Conservation (phyloP, 2,888 invertebrate genomes). For the Syritta pipiens region DNA sequence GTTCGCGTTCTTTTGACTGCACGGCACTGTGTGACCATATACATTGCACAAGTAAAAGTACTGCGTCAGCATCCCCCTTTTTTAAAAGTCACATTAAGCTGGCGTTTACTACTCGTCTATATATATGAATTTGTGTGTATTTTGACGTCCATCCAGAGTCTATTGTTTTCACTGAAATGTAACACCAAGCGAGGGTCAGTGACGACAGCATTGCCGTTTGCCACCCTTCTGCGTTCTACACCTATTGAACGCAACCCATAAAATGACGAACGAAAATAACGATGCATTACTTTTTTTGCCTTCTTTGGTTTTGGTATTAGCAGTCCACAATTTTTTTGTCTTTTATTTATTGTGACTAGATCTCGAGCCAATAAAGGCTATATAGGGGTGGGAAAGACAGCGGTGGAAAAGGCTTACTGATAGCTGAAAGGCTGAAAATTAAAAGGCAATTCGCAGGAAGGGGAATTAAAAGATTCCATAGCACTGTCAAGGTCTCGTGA, state of each 20-base stretch:
- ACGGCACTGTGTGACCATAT: conserved; percentile 5
- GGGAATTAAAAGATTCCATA: too few species aligned
- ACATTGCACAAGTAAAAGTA: conserved; percentile 46
- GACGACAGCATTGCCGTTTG: conserved; percentile 36
- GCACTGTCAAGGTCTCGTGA: too few species aligned
- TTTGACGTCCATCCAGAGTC: conserved; percentile 39
- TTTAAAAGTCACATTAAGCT: conserved; percentile 50
- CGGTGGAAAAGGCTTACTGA: too few species aligned
- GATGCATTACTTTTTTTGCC: conserved; percentile 19
- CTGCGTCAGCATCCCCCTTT: conserved; percentile 60
- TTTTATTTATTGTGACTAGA: neutral
- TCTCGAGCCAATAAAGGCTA: too few species aligned
- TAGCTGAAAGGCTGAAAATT: too few species aligned
- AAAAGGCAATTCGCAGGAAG: too few species aligned
- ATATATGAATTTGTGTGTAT: too few species aligned
- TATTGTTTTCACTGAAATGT: conserved; percentile 68
- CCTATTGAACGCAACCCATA: conserved; percentile 39
- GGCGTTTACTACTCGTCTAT: conserved; percentile 48
- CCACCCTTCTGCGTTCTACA: conserved; percentile 47
- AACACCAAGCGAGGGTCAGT: conserved; percentile 66
- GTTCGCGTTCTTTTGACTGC: conserved; percentile 52
- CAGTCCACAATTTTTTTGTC: conserved; percentile 10
- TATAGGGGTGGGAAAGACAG: too few species aligned
- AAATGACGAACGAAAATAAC: conserved; percentile 55
- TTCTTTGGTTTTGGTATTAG: conserved; percentile 18